Percentiles rank a stretch among this genome's conserved stretches.
phyloP scores from a whole-genome alignment of 2,797 vertebrate species.

The Enteromius anoplus region DNA sequence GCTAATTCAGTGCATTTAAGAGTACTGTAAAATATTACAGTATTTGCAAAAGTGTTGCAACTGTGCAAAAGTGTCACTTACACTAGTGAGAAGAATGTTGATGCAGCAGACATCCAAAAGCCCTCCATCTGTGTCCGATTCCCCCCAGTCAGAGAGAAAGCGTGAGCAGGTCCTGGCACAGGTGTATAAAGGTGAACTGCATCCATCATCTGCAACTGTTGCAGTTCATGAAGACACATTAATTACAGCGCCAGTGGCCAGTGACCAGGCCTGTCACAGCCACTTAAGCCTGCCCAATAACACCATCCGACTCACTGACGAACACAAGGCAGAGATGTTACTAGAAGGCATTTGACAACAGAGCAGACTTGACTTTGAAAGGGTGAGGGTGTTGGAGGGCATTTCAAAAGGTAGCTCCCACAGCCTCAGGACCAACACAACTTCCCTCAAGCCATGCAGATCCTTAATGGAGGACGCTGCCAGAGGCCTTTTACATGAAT shows the following conservation, averaged over 20 bases:
- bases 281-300: conserved; percentile 44
- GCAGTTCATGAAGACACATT: conserved; percentile 49
- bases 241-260: conserved; percentile 45
- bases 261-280: conserved; percentile 44
- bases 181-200: conserved; percentile 59
- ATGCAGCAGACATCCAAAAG: conserved; percentile 32
- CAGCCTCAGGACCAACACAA: conserved; percentile 28
- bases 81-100: conserved; percentile 1
- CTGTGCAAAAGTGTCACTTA: not conserved
- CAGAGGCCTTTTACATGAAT: conserved; percentile 9
- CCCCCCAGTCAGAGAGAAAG: conserved; percentile 12
- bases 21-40: not conserved
- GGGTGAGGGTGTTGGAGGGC: not conserved
- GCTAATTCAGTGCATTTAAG: not conserved
- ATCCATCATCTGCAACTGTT: conserved; percentile 57
- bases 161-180: not conserved
- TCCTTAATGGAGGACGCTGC: not conserved
- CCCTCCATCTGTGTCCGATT: conserved; percentile 30
- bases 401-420: conserved; percentile 1
- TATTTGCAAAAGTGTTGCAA: not conserved
- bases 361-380: conserved; percentile 5
- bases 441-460: conserved; percentile 14
- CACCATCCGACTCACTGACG: conserved; percentile 15
- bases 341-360: conserved; percentile 1
- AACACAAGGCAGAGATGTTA: conserved; percentile 6